Base-by-base conservation (phyloP, 2,888 invertebrate genomes). In the Epiblema foenella region DNA sequence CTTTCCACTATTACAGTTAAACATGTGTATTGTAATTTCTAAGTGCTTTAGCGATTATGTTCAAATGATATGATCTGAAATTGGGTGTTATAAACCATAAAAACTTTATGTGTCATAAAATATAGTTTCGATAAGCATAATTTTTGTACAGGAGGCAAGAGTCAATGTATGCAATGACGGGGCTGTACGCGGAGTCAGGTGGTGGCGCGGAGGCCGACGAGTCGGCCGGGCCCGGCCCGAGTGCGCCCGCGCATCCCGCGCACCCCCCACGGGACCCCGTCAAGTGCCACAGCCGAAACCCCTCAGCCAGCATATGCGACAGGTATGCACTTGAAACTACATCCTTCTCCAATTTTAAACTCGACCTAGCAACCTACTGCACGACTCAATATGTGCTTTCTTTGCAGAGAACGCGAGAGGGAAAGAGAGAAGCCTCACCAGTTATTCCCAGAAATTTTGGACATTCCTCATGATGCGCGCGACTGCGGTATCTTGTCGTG, bases 401-500 rank as follows among this genome's bases (percentile, higher is more conserved):
- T 78, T 84, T 80, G 63, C 87, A 93, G 93, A 83, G 93, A 93
- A 78, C 90, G 91, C 80, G 93, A 93, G 77, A 94, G 93, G 82
- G 95, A 95, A 76, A 94, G 93, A 83, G 94, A 95, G 82, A 94
- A 95, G 79, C 94, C 94, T 70, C 94, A 94, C 77, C 93, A 94
- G 79, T 83, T 94, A 77, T 94, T 89, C 81, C 94, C 94, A 87
- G 95, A 95, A 86, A 95, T 95, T 88, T 94, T 95, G 89, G 95
- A 95, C 89, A 93, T 93, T 91, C 93, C 93, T 90, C 93, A 93
- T 90, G 96, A 97, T 90, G 94, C 96, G 83, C 95, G 96, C 89
- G 97, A 98, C 91, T 98, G 98, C 93, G 98, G 98, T 78, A 97
- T 98, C 83, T 94, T 98, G 69, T 95, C 95, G 78, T 98, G 97